Conservation (phyloP, 2,797 vertebrate genomes). For the Amblyraja radiata region DNA sequence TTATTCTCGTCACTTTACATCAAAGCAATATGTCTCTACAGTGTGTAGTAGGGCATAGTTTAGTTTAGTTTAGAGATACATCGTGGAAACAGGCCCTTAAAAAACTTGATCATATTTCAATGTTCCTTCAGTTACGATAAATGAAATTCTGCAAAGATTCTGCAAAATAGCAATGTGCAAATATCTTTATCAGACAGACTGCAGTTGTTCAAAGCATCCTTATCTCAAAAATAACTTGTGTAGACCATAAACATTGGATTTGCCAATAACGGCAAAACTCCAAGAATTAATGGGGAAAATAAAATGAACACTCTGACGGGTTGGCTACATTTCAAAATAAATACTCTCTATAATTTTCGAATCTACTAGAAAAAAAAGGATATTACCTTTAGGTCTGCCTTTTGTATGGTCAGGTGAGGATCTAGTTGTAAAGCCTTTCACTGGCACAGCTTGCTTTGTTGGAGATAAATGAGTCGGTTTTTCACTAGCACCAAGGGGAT, state of each 20-base stretch:
- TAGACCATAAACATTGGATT: neutral
- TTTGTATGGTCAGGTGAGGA: constrained; percentile 45
- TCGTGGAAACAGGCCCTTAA: too few relatives aligned
- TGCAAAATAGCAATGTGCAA: neutral
- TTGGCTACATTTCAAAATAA: neutral
- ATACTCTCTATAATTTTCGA: neutral
- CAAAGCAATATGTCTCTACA: neutral
- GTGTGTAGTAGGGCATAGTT: too few relatives aligned
- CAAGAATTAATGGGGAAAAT: neutral
- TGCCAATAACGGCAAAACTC: neutral
- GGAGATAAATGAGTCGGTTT: constrained; percentile 45
- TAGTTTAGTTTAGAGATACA: too few relatives aligned
- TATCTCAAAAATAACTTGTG: neutral
- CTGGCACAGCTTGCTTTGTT: constrained; percentile 51
- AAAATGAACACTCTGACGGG: neutral
- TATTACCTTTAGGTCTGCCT: constrained; percentile 56
- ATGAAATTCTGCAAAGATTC: neutral
- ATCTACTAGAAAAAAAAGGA: neutral
- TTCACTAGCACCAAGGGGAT: constrained; percentile 48
- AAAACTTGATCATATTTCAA: neutral
- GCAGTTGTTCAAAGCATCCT: neutral
- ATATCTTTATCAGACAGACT: neutral
- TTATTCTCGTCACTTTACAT: neutral
- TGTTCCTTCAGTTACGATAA: neutral
- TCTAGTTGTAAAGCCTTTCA: constrained; percentile 46